Evolutionary conservation across 2,888 invertebrate genomes (phyloP), one percentile per base, ranked within the genome.

Genomic region (Entomobrya proxima): DNA sequence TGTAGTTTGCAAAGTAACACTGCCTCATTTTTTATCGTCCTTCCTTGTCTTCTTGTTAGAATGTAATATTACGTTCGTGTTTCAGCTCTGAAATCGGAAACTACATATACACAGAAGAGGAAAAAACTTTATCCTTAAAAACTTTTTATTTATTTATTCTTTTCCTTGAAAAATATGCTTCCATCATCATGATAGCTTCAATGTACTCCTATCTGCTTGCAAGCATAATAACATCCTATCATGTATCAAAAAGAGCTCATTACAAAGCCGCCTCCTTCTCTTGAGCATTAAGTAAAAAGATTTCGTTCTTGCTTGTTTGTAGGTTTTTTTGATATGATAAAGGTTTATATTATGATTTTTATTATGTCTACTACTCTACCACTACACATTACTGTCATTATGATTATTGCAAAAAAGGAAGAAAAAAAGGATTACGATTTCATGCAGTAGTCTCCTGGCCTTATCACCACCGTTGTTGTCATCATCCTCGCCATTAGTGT

Each of bases 181-280:
- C 35, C 55, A 76, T 74, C n/a, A 69, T 37, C 37, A 79, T 69
- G n/a, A n/a, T n/a, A n/a, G n/a, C n/a, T n/a, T n/a, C n/a, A n/a
- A n/a, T n/a, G n/a, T n/a, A n/a, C n/a, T n/a, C n/a, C n/a, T n/a
- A n/a, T n/a, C n/a, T n/a, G n/a, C n/a, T n/a, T 18, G 18, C 5
- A 11, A 37, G 21, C 67, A 67, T 13, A 40, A 11, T 2, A 40
- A 40, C 67, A 9, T 13, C 5, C 47, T 67, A 69, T 79, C 79
- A 50, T 37, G 79, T 79, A 79, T 79, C 79, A 79, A 77, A 79
- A 50, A 30, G n/a, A 47, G 78, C 67, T 79, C 79, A 79, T 79
- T 79, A 79, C 27, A 52, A 58, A 27, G 27, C 50, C 44, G n/a
- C 50, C 72, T 58, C 30, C 27, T 58, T 21, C 6, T 30, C 30